A percentile compares a stretch with the other conserved stretches of the same genome.
Conservation (phyloP, 2,888 invertebrate genomes). For the Onchidella celtica region DNA sequence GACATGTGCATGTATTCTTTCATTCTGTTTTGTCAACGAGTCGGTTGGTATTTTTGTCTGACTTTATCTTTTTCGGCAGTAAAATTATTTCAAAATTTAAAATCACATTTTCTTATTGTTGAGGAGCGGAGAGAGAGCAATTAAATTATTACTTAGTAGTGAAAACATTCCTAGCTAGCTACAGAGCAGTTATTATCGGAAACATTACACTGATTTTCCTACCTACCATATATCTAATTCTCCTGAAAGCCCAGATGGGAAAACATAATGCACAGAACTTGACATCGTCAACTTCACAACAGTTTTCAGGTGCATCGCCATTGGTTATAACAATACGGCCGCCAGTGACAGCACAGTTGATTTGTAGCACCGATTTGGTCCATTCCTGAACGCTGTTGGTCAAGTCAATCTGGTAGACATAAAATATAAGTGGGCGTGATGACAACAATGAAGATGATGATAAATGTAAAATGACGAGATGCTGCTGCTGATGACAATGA, state of each 20-base stretch:
- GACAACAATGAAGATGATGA: neutral
- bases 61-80: too few relatives aligned
- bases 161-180: too few relatives aligned
- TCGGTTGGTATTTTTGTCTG: too few relatives aligned
- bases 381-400: slow-evolving; percentile 60
- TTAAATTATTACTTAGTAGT: too few relatives aligned
- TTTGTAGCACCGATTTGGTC: slow-evolving; percentile 61
- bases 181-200: too few relatives aligned
- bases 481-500: slow-evolving; percentile 10
- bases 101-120: too few relatives aligned
- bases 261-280: slow-evolving; percentile 27
- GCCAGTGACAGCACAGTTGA: slow-evolving; percentile 63
- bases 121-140: too few relatives aligned
- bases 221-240: slow-evolving; percentile 33
- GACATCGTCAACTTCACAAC: slow-evolving; percentile 21
- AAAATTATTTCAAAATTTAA: too few relatives aligned
- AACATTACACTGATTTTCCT: too few relatives aligned
- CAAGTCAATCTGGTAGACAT: neutral
- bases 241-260: slow-evolving; percentile 25
- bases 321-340: slow-evolving; percentile 69
- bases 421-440: neutral
- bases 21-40: too few relatives aligned
- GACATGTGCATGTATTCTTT: too few relatives aligned
- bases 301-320: slow-evolving; percentile 60
- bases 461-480: neutral